Percentiles rank a stretch among this genome's conserved stretches.
Evolutionary conservation across 2,113 vertebrate species (phyloP).

Genomic region (Raja brachyura): DNA sequence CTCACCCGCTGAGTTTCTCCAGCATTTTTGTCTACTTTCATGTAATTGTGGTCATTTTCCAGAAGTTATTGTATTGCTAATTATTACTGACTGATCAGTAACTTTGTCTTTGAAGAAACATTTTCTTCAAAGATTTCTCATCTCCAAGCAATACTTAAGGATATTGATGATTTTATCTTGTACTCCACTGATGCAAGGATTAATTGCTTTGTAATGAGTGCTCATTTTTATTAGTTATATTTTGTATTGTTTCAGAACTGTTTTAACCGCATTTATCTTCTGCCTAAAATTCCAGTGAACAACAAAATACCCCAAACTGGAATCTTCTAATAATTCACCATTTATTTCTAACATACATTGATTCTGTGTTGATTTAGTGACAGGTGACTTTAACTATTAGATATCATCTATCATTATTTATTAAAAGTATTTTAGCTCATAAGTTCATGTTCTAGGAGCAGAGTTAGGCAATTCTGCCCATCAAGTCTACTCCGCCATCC

Average conservation of each 20-base stretch:
- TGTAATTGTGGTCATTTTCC: not conserved
- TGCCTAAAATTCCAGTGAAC: not conserved
- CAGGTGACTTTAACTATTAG: not conserved
- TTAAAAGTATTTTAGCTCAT: not conserved
- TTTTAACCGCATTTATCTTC: not conserved
- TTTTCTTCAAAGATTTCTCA: not conserved
- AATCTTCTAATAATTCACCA: not conserved
- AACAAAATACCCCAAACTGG: not conserved
- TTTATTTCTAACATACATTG: not conserved
- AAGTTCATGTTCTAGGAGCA: too few relatives aligned
- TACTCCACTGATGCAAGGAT: slow-evolving; percentile 9
- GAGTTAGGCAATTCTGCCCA: too few relatives aligned
- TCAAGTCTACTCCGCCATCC: too few relatives aligned
- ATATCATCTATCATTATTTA: not conserved
- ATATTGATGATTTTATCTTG: not conserved
- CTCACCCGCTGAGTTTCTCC: too few relatives aligned
- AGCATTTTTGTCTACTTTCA: too few relatives aligned
- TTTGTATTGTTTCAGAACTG: not conserved
- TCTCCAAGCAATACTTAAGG: not conserved
- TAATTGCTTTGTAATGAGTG: not conserved
- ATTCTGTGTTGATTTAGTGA: not conserved
- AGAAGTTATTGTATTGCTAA: not conserved
- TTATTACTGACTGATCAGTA: not conserved
- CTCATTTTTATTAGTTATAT: not conserved
- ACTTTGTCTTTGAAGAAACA: not conserved